Evolutionary conservation across 37 sponge, comb jelly and placozoan genomes (phyloP), one percentile per base, ranked within the genome.

Genomic region (Hormiphora californensis): DNA sequence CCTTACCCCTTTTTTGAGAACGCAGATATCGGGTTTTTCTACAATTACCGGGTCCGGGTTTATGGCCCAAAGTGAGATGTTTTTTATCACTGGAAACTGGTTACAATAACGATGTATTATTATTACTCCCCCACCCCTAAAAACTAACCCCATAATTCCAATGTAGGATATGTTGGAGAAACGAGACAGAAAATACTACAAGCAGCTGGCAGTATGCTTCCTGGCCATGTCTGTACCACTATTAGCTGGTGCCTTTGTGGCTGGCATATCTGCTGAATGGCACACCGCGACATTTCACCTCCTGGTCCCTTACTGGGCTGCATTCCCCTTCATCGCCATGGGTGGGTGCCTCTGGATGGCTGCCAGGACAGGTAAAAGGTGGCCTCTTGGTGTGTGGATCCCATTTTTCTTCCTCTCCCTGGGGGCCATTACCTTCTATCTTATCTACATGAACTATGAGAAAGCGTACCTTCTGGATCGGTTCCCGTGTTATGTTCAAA

Each of bases 151-250:
- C n/a, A n/a, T n/a, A n/a, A n/a, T n/a, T n/a, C n/a, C n/a, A n/a
- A n/a, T n/a, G n/a, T n/a, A n/a, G n/a, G 53, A 15, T 4, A 57
- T 57, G 61, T 57, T 57, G 61, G 61, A 57, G 27, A 57, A 57
- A 12, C 61, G 61, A 5, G 61, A 57, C 23, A 12, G n/a, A 12
- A 57, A 21, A 21, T 21, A 57, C n/a, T 57, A 57, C 61, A 57
- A 57, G n/a, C n/a, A 57, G n/a, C 61, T 57, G 7, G n/a, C 30
- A 23, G n/a, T 28, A 28, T 23, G 30, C 27, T 30, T 28, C n/a
- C 30, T 23, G 23, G 61, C 30, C 3, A 23, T 57, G 5, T 23
- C n/a, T 57, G n/a, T 57, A 19, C 30, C 17, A 15, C n/a, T 57
- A 30, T 4, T 57, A 5, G n/a, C 27, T 30, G 4, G n/a, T 4